Base-by-base conservation (phyloP, 1,140 invertebrate genomes). In the Andrena cerasifolii region DNA sequence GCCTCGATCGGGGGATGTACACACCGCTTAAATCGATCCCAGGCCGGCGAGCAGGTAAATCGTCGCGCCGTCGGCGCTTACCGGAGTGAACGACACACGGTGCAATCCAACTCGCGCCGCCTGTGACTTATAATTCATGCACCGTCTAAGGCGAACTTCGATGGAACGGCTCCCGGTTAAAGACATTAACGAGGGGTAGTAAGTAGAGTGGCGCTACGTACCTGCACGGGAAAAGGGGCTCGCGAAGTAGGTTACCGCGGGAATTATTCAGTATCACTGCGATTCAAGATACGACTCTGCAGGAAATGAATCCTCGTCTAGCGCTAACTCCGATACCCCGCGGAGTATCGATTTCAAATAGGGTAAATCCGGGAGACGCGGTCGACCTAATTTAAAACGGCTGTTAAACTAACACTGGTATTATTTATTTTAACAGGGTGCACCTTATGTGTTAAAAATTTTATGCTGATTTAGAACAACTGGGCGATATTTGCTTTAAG, bases 51-150 rank as follows among this genome's bases (percentile, higher is more conserved):
- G 24, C 40, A 56, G 28, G 26, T 26, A 72, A 45, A 56, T 75
- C 40, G 33, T 66, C 43, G 59, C 36, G 10, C 36, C 43, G n/a
- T 18, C 16, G 16, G 21, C 2, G 7, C n/a, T 7, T 28, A 40
- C 10, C 26, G n/a, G 28, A 12, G 40, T 51, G 16, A 1, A 24
- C 10, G 2, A 31, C 16, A 24, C 24, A 61, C 24, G 61, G 14
- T 18, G 21, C n/a, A n/a, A n/a, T n/a, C n/a, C n/a, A 31, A 49
- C 71, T 51, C 54, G 12, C 18, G 31, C 36, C 49, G 24, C 10
- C 68, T 49, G 21, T 21, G 63, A 68, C 68, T 68, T 76, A 67
- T 58, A 58, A 76, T 76, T 76, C 40, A 75, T 51, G 12, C 58
- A 5, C 14, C 33, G 61, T 45, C 26, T 5, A 24, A 74, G 14